These are phyloP conservation scores for Watsonalla binaria DNA, from an alignment of 2,888 invertebrate genomes.

Conservation along the genomic window DNA sequence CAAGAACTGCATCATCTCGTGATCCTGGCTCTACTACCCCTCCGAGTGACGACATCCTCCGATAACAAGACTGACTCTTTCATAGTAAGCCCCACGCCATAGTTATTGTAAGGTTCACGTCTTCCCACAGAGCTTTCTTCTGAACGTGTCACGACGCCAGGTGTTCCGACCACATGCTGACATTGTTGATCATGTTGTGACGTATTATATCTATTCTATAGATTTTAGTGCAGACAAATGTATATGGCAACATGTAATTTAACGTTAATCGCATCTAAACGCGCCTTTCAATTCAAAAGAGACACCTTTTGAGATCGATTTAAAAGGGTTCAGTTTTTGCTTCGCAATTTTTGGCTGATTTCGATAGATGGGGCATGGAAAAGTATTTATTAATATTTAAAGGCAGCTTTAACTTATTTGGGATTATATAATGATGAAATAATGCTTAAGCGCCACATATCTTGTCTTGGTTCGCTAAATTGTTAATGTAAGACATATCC, in stretches of 20 bases:
- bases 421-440: constrained; percentile 21
- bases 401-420: constrained; percentile 59
- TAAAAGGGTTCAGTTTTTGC: constrained; percentile 33
- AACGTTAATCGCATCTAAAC: constrained; percentile 53
- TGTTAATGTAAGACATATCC: constrained; percentile 58
- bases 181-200: constrained; percentile 48
- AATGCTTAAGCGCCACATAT: constrained; percentile 24
- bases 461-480: constrained; percentile 31
- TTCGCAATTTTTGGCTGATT: constrained; percentile 21
- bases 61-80: constrained; percentile 73
- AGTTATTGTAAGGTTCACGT: constrained; percentile 50
- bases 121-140: constrained; percentile 23
- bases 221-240: constrained; percentile 48
- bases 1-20: constrained; percentile 92
- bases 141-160: constrained; percentile 23
- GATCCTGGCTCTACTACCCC: constrained; percentile 74
- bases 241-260: constrained; percentile 44
- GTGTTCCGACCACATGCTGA: constrained; percentile 28
- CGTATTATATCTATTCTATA: constrained; percentile 39
- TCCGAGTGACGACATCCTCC: constrained; percentile 68
- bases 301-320: constrained; percentile 44
- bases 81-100: constrained; percentile 66
- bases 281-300: constrained; percentile 36
- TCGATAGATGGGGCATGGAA: constrained; percentile 25
- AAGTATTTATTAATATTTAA: constrained; percentile 25